Conservation (phyloP, 1,140 invertebrate genomes). For the Drosophila eugracilis region DNA sequence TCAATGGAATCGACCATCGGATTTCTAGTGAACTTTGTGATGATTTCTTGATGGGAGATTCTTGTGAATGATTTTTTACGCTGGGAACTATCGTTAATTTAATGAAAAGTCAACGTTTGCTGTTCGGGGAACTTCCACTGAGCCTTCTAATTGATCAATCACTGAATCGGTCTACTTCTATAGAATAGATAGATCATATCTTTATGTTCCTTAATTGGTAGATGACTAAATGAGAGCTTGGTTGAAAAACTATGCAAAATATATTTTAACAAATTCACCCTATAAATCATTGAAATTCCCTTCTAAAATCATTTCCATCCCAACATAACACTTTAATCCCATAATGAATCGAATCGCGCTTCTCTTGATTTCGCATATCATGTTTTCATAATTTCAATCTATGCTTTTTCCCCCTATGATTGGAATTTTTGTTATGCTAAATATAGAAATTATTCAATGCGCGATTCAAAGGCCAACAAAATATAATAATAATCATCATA, state of each 20-base stretch:
- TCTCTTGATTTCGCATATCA: conserved; percentile 47
- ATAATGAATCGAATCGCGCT: conserved; percentile 24
- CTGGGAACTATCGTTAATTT: conserved; percentile 25
- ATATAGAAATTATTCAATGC: conserved; percentile 81
- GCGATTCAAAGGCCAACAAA: conserved; percentile 42
- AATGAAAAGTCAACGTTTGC: neutral
- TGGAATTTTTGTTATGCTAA: conserved; percentile 76
- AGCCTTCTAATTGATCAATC: conserved; percentile 28
- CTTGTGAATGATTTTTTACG: conserved; percentile 27
- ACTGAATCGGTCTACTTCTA: neutral
- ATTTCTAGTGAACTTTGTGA: conserved; percentile 21
- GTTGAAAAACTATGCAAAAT: neutral
- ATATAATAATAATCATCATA: conserved; percentile 46
- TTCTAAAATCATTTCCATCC: neutral
- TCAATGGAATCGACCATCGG: conserved; percentile 24
- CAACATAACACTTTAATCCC: conserved; percentile 24
- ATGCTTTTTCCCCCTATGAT: conserved; percentile 36
- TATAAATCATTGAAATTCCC: neutral
- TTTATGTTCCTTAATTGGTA: conserved; percentile 1
- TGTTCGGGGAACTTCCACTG: conserved; percentile 17
- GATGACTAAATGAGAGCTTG: neutral
- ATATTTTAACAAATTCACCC: neutral
- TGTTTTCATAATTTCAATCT: conserved; percentile 62
- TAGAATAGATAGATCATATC: conserved; percentile 16
- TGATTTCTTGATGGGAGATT: conserved; percentile 13